These are phyloP conservation scores for Oceanites oceanicus DNA, from an alignment of 2,113 vertebrate genomes.

Conservation along the genomic window DNA sequence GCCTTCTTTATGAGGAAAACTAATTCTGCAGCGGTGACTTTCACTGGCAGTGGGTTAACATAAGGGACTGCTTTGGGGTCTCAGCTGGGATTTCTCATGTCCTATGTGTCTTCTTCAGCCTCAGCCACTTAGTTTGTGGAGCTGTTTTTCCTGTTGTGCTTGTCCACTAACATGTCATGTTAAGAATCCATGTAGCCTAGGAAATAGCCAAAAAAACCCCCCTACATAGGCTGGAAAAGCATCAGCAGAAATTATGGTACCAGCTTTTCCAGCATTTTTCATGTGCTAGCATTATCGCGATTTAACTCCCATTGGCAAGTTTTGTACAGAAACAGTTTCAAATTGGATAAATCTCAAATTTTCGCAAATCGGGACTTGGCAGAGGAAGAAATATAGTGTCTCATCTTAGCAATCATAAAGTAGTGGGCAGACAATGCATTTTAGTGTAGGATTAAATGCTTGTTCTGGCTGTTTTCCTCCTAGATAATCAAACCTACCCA, in stretches of 20 bases:
- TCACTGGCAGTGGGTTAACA: background rate
- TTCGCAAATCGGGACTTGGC: background rate
- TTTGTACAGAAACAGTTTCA: background rate
- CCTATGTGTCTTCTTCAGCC: background rate
- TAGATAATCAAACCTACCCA: constrained; percentile 45
- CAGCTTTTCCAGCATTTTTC: background rate
- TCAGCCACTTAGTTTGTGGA: background rate
- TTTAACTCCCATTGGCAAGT: background rate
- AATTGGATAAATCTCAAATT: background rate
- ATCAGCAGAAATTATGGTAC: background rate
- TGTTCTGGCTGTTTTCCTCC: constrained; percentile 26
- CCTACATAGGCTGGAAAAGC: background rate
- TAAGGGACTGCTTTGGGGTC: background rate
- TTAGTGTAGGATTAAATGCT: constrained; percentile 26
- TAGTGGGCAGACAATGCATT: constrained; percentile 3
- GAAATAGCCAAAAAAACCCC: background rate
- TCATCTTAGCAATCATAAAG: background rate
- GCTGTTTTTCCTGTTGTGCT: background rate
- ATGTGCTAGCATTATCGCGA: background rate
- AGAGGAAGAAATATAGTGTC: background rate
- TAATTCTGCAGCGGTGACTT: background rate
- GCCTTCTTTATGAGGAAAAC: background rate
- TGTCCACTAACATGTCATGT: background rate
- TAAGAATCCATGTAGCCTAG: background rate
- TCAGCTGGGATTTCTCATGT: background rate